Evolutionary conservation across 2,113 vertebrate genomes (phyloP), one percentile per base, ranked within the genome.

Genomic region (Zosterops pallidus): DNA sequence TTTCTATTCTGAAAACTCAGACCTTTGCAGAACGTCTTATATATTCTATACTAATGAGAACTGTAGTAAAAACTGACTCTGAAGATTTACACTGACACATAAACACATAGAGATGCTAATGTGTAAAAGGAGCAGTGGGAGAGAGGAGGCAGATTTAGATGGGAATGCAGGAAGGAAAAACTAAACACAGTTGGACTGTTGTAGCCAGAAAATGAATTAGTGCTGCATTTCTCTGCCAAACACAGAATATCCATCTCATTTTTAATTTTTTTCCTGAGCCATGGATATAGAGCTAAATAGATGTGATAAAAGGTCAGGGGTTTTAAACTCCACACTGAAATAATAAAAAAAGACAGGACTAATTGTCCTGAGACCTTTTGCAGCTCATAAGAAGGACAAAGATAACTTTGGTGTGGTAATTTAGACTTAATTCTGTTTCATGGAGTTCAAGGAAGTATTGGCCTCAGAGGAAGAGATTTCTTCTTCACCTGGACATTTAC

Each of bases 261-360:
- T 95, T 95, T 85, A 89, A 83, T 94, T 94, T 95, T 49, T 95
- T 92, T 92, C 86, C 92, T 85, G 70, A 90, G 86, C 55, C 60
- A 76, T 41, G 50, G 60, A 56, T 70, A 42, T 37, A 50, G 59
- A 65, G 62, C 60, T 90, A 94, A 97, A 85, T 69, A 84, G 76
- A 90, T 86, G 59, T 88, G 83, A 94, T 84, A 80, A 74, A 93
- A 94, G 83, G 90, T 92, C 88, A 95, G 85, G 42, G 42, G 70
- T 55, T 95, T 95, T 89, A 80, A 95, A 84, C 79, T 94, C 47
- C 69, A 52, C 42, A 23, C 23, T 72, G 75, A 94, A 94, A 85
- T 74, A 90, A 49, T 83, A 71, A 91, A 91, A 90, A 90, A 74
- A 60, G 56, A 39, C 69, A 68, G 70, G 81, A 79, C 33, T 93